These are phyloP conservation scores for Hypomecis atomaria DNA, from an alignment of 2,888 invertebrate species.

Conservation along the genomic window DNA sequence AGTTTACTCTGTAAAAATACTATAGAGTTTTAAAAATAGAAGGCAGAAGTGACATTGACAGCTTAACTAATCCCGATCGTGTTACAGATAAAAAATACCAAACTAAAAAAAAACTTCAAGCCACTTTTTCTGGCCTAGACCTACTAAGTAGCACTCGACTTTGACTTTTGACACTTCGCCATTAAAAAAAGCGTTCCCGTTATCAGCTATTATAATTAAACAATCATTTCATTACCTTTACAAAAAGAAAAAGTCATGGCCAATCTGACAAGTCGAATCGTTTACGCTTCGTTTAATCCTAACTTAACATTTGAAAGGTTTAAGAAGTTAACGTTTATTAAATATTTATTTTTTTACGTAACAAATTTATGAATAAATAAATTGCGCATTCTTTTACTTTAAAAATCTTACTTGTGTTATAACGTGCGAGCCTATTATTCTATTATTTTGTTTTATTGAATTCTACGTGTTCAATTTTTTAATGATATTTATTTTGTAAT, in stretches of 20 bases:
- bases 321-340: constrained; percentile 3
- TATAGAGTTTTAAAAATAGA: no score
- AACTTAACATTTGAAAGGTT: constrained; percentile 12
- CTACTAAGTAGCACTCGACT: constrained; percentile 7
- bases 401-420: no score
- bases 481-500: no score
- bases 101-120: background rate
- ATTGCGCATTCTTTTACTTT: no score
- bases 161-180: constrained; percentile 12
- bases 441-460: no score
- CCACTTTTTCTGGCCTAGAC: constrained; percentile 13
- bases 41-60: background rate
- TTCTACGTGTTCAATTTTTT: no score
- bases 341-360: no score
- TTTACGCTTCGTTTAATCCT: constrained; percentile 20
- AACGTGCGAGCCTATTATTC: no score
- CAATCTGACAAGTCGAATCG: constrained; percentile 2
- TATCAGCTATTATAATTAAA: constrained; percentile 15
- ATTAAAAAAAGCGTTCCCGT: constrained; percentile 10
- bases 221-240: constrained; percentile 15
- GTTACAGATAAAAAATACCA: background rate
- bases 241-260: constrained; percentile 20
- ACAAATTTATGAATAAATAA: no score
- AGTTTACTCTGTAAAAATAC: no score
- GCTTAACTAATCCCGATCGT: background rate